phyloP scores from a whole-genome alignment of 64 coral and sea anemone genomes.

The Pocillopora damicornis region DNA sequence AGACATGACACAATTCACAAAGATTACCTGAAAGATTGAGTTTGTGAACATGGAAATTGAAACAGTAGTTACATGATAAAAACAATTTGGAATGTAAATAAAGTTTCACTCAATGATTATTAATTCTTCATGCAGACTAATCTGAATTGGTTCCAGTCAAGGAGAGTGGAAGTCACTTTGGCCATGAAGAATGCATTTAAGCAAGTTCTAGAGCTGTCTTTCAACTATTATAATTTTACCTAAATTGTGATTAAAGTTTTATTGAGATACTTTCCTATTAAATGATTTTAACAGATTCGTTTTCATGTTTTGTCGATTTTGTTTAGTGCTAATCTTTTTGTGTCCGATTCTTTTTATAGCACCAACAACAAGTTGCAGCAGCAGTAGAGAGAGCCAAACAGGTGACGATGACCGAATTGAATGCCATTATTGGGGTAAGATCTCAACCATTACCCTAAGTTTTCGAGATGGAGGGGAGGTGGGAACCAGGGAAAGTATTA shows the following conservation, averaged over 20 bases:
- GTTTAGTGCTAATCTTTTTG: background rate
- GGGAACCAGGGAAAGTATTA: too few relatives aligned
- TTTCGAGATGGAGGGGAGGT: too few relatives aligned
- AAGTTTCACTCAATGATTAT: too few relatives aligned
- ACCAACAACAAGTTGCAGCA: conserved; percentile 98
- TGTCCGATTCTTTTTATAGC: conserved; percentile 47
- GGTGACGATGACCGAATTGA: conserved; percentile 98
- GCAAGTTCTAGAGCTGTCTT: background rate
- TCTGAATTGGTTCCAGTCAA: too few relatives aligned
- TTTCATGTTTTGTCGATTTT: background rate
- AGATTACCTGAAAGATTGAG: too few relatives aligned
- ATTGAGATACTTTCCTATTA: background rate
- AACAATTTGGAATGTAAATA: too few relatives aligned
- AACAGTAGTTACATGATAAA: too few relatives aligned
- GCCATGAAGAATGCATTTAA: background rate
- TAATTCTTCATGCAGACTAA: too few relatives aligned
- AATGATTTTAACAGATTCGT: background rate
- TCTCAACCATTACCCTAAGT: background rate
- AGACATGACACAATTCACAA: too few relatives aligned
- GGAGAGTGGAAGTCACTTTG: background rate
- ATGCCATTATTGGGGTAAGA: conserved; percentile 98
- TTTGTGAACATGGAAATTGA: too few relatives aligned
- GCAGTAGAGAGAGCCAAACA: conserved; percentile 98
- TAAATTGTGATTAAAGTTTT: background rate
- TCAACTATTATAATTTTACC: background rate